Percentiles rank a stretch among this genome's conserved stretches.
Evolutionary conservation across 2,888 invertebrate species (phyloP).

Genomic region (Drosophila atroscutellata): DNA sequence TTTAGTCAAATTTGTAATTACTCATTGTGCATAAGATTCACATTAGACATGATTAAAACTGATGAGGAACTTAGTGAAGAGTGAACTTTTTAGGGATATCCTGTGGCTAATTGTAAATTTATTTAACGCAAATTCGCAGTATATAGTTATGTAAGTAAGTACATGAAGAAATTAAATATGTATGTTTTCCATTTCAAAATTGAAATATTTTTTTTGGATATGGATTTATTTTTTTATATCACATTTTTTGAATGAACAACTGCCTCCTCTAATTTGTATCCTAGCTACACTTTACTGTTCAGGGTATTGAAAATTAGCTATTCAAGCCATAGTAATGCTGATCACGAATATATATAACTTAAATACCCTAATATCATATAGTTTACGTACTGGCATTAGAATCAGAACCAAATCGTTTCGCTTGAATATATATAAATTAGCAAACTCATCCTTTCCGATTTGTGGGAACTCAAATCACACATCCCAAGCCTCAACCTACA

Average conservation of each 20-base stretch:
- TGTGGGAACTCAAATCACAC: not conserved
- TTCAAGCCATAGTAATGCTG: too few relatives aligned
- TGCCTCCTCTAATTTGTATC: not conserved
- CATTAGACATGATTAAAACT: not conserved
- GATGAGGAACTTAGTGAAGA: not conserved
- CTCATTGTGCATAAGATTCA: not conserved
- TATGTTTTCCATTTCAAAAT: not conserved
- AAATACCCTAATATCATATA: not conserved
- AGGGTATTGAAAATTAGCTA: too few relatives aligned
- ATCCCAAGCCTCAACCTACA: not conserved
- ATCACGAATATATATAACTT: not conserved
- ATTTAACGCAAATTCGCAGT: too few relatives aligned
- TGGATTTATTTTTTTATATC: not conserved
- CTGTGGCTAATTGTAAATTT: not conserved
- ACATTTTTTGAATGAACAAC: not conserved
- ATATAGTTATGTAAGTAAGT: not conserved
- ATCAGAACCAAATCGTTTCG: not conserved
- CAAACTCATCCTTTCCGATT: not conserved
- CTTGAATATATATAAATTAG: not conserved
- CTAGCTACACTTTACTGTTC: not conserved
- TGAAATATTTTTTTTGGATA: too few relatives aligned
- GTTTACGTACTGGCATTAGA: not conserved
- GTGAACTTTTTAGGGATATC: not conserved
- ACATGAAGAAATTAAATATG: not conserved
- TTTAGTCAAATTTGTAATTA: not conserved